phyloP scores from a whole-genome alignment of 2,888 invertebrate genomes.

The Hypomecis punctinalis region DNA sequence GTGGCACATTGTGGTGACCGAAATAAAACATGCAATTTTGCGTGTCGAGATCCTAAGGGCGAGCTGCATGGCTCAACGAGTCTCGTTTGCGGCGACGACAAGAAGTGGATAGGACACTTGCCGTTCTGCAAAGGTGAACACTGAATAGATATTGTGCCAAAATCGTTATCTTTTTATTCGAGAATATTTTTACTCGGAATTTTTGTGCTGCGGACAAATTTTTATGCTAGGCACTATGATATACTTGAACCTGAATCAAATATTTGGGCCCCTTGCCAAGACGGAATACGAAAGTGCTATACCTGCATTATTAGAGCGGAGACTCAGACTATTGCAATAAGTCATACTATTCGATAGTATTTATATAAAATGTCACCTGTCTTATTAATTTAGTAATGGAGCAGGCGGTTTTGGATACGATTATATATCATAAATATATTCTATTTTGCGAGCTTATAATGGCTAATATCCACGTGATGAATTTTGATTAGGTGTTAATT shows the following conservation, averaged over 20 bases:
- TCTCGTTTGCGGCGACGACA: conserved; percentile 62
- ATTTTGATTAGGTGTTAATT: neutral
- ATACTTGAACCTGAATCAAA: conserved; percentile 26
- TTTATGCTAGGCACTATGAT: conserved; percentile 16
- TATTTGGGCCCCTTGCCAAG: conserved; percentile 33
- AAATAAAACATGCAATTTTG: conserved; percentile 68
- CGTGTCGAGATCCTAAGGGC: conserved; percentile 63
- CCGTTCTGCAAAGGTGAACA: conserved; percentile 68
- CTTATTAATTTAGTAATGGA: neutral
- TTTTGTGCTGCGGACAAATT: conserved; percentile 14
- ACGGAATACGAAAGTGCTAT: conserved; percentile 19
- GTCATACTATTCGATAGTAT: conserved; percentile 8
- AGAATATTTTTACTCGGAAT: conserved; percentile 8
- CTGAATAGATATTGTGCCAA: conserved; percentile 14
- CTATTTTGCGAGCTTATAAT: neutral
- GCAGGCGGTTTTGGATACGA: neutral
- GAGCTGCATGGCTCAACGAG: conserved; percentile 59
- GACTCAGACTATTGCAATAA: conserved; percentile 11
- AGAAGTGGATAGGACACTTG: conserved; percentile 69
- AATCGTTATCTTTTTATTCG: conserved; percentile 10
- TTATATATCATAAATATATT: too few species aligned
- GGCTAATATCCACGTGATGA: neutral
- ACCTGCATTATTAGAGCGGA: conserved; percentile 22
- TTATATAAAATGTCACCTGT: neutral
- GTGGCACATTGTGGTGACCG: conserved; percentile 59